Evolutionary conservation across 2,113 vertebrate species (phyloP).

Genomic region (Pterocles gutturalis): DNA sequence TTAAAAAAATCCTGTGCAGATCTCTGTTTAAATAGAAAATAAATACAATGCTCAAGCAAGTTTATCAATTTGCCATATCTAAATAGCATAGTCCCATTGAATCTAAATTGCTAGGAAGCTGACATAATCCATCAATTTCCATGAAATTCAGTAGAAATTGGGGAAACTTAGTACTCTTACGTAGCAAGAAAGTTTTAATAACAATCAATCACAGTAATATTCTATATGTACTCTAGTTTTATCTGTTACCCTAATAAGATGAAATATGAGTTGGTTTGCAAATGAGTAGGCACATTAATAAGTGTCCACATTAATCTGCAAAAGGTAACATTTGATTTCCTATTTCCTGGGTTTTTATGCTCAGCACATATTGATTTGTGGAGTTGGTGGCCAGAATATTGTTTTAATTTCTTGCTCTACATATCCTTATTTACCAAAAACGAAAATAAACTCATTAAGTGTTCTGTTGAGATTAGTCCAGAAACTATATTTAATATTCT

Average conservation of each 20-base stretch:
- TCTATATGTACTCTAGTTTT: not conserved
- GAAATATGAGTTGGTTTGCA: not conserved
- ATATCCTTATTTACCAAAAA: not conserved
- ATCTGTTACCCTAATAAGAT: not conserved
- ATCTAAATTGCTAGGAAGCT: not conserved
- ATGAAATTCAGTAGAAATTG: not conserved
- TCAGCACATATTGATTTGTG: not conserved
- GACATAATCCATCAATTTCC: not conserved
- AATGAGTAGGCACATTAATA: not conserved
- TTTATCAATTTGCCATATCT: not conserved
- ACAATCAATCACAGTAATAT: not conserved
- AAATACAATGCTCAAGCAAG: not conserved
- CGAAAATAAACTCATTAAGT: not conserved
- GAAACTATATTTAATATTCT: not conserved
- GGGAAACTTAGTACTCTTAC: not conserved
- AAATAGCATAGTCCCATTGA: not conserved
- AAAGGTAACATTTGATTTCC: not conserved
- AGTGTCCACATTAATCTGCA: not conserved
- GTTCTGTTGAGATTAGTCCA: not conserved
- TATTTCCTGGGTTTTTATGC: not conserved
- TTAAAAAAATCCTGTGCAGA: not conserved
- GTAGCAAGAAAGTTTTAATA: not conserved
- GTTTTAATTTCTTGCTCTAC: not conserved
- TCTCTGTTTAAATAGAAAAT: not conserved
- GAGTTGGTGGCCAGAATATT: not conserved